Evolutionary conservation across 2,888 invertebrate species (phyloP), one percentile per base, ranked within the genome.

Genomic region (Aphodius sticticus): DNA sequence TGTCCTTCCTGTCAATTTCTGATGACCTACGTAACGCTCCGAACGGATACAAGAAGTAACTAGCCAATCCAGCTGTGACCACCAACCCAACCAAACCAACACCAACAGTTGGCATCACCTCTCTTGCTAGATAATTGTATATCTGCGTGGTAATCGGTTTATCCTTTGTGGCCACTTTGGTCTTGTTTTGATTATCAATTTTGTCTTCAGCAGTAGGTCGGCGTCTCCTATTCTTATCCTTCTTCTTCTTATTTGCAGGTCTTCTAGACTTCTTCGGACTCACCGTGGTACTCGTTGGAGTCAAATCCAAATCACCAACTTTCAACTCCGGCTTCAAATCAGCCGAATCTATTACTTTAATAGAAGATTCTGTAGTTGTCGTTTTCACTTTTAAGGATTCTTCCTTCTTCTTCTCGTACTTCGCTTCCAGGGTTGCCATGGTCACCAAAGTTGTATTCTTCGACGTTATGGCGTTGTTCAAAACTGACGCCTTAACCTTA

Each of bases 101-200:
- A 0, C 95, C 95, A 16, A 95, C 94, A 38, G 94, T 94, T 0
- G 95, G 95, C 94, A 95, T 95, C 0, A 95, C 94, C 90, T 95
- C 95, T 84, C 95, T 91, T 2, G 95, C 94, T 70, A 95, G 88
- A 85, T 94, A 95, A 85, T 94, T 95, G 85, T 95, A 95, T 36
- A 95, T 92, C 86, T 95, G 93, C 0, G 95, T 94, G 9, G 94
- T 92, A 0, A 95, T 91, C 0, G 94, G 94, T 78, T 94, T 92
- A 70, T 90, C 90, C 83, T 88, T 88, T 26, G 83, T 85, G 0
- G 83, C 81, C 14, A 86, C 35, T 81, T 87, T 87, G 0, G 86
- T 86, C 76, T 74, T 82, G 82, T 85, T 81, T 80, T 85, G 88
- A 82, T 90, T 90, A 6, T 74, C 74, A 14, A 35, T 12, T 84